Evolutionary conservation across 2,888 invertebrate species (phyloP).

Genomic region (Caenorhabditis plicata): DNA sequence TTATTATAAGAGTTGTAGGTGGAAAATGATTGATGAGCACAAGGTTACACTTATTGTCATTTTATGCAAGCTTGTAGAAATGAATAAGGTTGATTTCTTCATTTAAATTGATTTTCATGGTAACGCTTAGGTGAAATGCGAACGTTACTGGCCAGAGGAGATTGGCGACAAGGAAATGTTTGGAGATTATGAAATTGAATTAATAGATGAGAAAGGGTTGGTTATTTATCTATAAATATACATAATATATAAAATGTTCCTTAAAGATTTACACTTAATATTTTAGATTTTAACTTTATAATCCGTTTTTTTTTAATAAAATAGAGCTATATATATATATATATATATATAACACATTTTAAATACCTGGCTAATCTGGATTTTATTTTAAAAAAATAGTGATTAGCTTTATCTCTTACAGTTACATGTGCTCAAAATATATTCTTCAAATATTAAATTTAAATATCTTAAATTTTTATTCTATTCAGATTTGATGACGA

Average conservation of each 20-base stretch:
- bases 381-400: too few species aligned
- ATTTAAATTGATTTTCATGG: too few species aligned
- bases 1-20: slow-evolving; percentile 24
- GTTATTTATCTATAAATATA: too few species aligned
- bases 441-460: not conserved
- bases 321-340: too few species aligned
- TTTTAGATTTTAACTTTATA: too few species aligned
- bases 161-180: slow-evolving; percentile 38
- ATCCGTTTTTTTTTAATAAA: too few species aligned
- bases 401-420: too few species aligned
- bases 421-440: too few species aligned
- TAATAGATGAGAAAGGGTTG: slow-evolving; percentile 43
- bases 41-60: slow-evolving; percentile 48
- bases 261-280: too few species aligned
- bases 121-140: slow-evolving; percentile 46
- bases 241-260: too few species aligned
- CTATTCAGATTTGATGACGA: slow-evolving; percentile 25
- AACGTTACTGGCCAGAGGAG: slow-evolving; percentile 51
- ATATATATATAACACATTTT: too few species aligned
- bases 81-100: slow-evolving; percentile 30
- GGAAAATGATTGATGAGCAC: slow-evolving; percentile 58
- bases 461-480: not conserved
- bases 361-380: too few species aligned
- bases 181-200: slow-evolving; percentile 42
- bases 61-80: slow-evolving; percentile 56